Conservation (phyloP, 2,888 invertebrate genomes). For the Melolontha melolontha region DNA sequence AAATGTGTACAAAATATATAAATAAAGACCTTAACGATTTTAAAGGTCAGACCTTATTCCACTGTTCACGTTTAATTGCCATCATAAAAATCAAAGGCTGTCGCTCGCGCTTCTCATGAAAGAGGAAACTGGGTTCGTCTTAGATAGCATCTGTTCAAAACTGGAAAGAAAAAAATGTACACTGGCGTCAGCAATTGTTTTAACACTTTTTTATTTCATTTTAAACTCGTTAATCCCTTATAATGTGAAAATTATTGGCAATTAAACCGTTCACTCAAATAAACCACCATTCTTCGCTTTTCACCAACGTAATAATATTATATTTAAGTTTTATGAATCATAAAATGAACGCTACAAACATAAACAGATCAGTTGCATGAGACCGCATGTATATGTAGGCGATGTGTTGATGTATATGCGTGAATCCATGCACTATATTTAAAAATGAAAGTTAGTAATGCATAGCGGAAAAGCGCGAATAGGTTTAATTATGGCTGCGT, state of each 20-base stretch:
- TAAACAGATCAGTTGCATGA: conserved; percentile 41
- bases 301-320: conserved; percentile 42
- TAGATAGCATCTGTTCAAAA: conserved; percentile 31
- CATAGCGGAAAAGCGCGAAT: too few species aligned
- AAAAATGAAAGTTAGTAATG: conserved; percentile 15
- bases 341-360: conserved; percentile 41
- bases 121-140: conserved; percentile 2
- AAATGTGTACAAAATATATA: conserved; percentile 14
- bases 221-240: conserved; percentile 41
- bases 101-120: conserved; percentile 11
- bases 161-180: conserved; percentile 19
- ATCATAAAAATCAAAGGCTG: conserved; percentile 23
- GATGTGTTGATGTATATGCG: conserved; percentile 22
- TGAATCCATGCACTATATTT: conserved; percentile 32
- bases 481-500: too few species aligned
- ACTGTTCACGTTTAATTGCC: conserved; percentile 26
- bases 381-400: conserved; percentile 28
- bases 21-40: conserved; percentile 2
- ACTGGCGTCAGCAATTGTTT: conserved; percentile 34
- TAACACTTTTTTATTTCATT: conserved; percentile 32
- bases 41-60: conserved; percentile 25
- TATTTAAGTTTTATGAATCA: conserved; percentile 45
- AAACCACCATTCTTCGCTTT: conserved; percentile 41
- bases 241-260: conserved; percentile 41
- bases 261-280: conserved; percentile 43